These are phyloP conservation scores for Cheilinus undulatus DNA, from an alignment of 2,113 vertebrate species.

Conservation along the genomic window DNA sequence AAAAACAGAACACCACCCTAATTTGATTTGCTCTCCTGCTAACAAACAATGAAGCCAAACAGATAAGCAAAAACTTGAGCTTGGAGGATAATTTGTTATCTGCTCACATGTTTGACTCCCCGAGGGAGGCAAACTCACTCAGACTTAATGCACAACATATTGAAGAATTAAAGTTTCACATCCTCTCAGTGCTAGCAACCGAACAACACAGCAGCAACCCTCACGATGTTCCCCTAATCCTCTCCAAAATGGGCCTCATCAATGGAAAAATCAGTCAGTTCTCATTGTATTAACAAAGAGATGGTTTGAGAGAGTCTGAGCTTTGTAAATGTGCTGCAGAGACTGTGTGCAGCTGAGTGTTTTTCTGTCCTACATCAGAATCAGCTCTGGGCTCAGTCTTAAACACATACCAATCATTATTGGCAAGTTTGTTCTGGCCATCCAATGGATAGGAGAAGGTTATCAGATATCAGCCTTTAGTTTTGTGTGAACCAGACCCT, in stretches of 20 bases:
- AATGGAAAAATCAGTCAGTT: conserved; percentile 27
- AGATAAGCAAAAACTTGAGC: conserved; percentile 26
- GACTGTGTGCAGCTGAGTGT: conserved; percentile 25
- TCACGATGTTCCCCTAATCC: conserved; percentile 31
- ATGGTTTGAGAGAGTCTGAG: conserved; percentile 29
- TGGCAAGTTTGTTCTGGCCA: conserved; percentile 81
- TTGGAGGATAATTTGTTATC: conserved; percentile 53
- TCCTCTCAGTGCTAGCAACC: conserved; percentile 43
- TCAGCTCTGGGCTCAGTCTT: conserved; percentile 54
- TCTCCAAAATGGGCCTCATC: conserved; percentile 36
- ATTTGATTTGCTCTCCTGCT: background rate
- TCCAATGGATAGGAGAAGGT: conserved; percentile 67
- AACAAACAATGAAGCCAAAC: conserved; percentile 12
- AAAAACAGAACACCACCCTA: conserved; percentile 14
- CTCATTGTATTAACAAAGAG: conserved; percentile 31
- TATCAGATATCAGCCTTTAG: conserved; percentile 70
- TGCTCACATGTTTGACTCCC: conserved; percentile 53
- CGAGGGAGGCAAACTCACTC: conserved; percentile 54
- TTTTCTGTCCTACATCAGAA: conserved; percentile 36
- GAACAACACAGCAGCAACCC: conserved; percentile 39
- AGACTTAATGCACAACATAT: conserved; percentile 64
- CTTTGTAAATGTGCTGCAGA: conserved; percentile 33
- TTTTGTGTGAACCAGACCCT: conserved; percentile 63
- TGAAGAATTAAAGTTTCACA: conserved; percentile 41
- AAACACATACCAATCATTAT: conserved; percentile 81